Evolutionary conservation across 35 echinoderm and acorn worm genomes (phyloP), one percentile per base, ranked within the genome.

Genomic region (Strongylocentrotus purpuratus): DNA sequence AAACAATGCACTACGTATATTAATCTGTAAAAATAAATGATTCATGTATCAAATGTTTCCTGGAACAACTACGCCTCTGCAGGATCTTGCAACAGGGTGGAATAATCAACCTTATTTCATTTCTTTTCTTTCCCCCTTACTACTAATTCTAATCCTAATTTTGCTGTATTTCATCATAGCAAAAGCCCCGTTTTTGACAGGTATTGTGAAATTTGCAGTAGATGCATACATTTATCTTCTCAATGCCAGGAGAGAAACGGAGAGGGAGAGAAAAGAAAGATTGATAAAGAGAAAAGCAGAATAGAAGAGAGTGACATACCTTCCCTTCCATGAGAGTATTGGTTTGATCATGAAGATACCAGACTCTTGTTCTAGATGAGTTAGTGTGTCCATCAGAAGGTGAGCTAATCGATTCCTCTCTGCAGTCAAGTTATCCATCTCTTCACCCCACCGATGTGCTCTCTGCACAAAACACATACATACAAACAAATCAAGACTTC

Each of bases 331-430:
- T 33, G 98, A 99, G 5, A 98, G 91, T 92, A 99, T 99, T 28
- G 98, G 98, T 94, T 99, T 99, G 91, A 99, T 99, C 92, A 99
- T 96, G 85, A 99, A 99, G 87, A 99, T 97, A 48, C 98, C 98
- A 65, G 98, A 99, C 95, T 99, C 97, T 46, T 99, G 95, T 71
- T 99, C 97, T 45, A 99, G 97, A 32, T 94, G 94, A 85, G 88
- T 97, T 7, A 99, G 88, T 50, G 97, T 95, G 60, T 98, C 98
- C 96, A 99, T 97, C 50, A 99, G 90, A 18, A 97, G 85, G 14
- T 98, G 95, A 2, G 98, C 97, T 7, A 99, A 78, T 46, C 94
- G 95, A 25, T 96, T 88, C 94, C 98, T 96, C 52, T 99, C 97
- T 52, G 96, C 96, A 85, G 97, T 95, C 78, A 99, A 59, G 7